Base-by-base conservation (phyloP, 1,140 invertebrate genomes). In the Penaeus japonicus region DNA sequence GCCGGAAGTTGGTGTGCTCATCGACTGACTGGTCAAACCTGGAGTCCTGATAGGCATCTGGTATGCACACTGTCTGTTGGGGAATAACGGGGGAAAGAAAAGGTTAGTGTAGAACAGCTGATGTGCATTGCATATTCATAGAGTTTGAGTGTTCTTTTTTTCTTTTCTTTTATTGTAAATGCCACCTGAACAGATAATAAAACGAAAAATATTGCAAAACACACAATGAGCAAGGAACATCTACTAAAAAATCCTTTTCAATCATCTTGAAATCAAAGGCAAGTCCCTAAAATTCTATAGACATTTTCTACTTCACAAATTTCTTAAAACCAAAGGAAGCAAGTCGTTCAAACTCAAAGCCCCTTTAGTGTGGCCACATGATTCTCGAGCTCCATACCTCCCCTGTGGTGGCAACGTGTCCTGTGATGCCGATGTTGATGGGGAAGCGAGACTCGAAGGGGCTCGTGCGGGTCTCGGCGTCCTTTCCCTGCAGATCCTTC, bases 341-440 rank as follows among this genome's bases (percentile, higher is more conserved):
- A 27, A 77, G 4, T 22, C 7, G 12, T 18, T 27, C 5, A 77
- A 17, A 35, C 15, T 47, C 1, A 15, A 15, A 47, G 15, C 15
- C 10, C 7, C 10, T 47, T 7, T 39, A 7, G 24, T 73, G 7
- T 73, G 70, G 27, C n/a, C 30, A 17, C 20, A 20, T 32, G 35
- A 4, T 17, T 15, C n/a, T 57, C 20, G 5, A 55, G 30, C 10
- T 24, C 54, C 94, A 94, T 94, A 97, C 96, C 94, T 98, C 96
- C 87, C 98, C 98, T 35, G 97, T 98, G n/a, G 97, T 97, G 53
- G 98, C 98, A 30, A 99, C 98, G 93, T 97, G 96, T 73, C 98
- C 97, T 17, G 97, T 99, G 90, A 99, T 98, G 27, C 98, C 98
- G 91, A 98, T 95, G 92, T 98, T 98, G 91, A 99, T 98, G 15